A percentile compares a stretch with the other conserved stretches of the same genome.
Evolutionary conservation across 2,113 vertebrate genomes (phyloP).

Genomic region (Pelecanoides urinatrix): DNA sequence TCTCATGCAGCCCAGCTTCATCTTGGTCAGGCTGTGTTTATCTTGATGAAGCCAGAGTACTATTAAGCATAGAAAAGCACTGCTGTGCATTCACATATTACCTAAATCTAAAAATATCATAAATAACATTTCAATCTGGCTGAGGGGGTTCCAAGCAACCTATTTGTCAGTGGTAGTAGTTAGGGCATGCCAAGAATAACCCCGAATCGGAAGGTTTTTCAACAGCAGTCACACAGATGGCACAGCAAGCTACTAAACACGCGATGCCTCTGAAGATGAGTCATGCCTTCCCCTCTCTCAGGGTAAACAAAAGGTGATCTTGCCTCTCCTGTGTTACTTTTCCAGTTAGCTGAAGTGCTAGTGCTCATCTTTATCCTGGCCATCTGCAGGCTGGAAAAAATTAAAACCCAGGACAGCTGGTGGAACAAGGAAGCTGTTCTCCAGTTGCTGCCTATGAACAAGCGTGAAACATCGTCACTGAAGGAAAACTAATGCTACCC

Average conservation of each 20-base stretch:
- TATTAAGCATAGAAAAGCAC: not conserved
- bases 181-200: not conserved
- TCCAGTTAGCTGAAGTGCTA: not conserved
- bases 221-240: slow-evolving; percentile 10
- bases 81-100: not conserved
- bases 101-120: not conserved
- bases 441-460: not conserved
- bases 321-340: not conserved
- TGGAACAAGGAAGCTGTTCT: not conserved
- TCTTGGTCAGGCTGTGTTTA: not conserved
- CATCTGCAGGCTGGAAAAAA: not conserved
- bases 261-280: not conserved
- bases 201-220: not conserved
- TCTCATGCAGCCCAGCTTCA: not conserved
- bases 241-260: not conserved
- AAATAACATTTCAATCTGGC: not conserved
- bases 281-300: not conserved
- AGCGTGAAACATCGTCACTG: not conserved
- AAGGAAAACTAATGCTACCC: not conserved
- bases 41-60: not conserved
- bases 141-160: not conserved
- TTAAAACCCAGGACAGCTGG: not conserved
- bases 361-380: not conserved
- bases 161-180: not conserved
- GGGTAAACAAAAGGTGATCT: slow-evolving; percentile 43